Base-by-base conservation (phyloP, 1,140 invertebrate species). In the Rhopalosiphum maidis region DNA sequence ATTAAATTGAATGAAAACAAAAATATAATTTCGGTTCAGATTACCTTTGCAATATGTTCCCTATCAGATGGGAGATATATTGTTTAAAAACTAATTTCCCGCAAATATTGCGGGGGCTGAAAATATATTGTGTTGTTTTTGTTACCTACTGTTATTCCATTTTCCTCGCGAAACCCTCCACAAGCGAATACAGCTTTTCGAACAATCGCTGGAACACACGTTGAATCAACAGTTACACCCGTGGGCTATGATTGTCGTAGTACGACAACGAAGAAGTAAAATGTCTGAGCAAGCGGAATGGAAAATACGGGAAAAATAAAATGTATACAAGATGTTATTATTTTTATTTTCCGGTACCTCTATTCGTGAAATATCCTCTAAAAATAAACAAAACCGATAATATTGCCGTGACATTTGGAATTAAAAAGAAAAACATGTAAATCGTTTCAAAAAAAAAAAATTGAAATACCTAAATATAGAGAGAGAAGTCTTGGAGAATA, bases 1-100 rank as follows among this genome's bases (percentile, higher is more conserved):
- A 54, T 89, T 90, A 60, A 90, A 60, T 60, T 60, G 35, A 90
- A 60, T 90, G 35, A 90, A 90, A 90, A 60, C 54, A 30, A 23
- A 41, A 55, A 54, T 25, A 90, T 41, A 22, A 30, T 41, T 90
- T 41, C 37, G 37, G 23, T 60, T 11, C 7, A 41, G 35, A 90
- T 90, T 41, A 30, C 54, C 22, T 43, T 23, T 11, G 35, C n/a
- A 55, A 37, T 55, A 55, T 90, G 35, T 37, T 90, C 22, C 48
- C 6, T n/a, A 88, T 88, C 46, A 22, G 46, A 88, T 35, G 86
- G 21, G 37, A 83, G 21, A 86, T 86, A 25, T 22, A 88, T 51
- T 51, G 30, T 51, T 88, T 88, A 8, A n/a, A 22, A 88, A 88
- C 46, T 88, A 88, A 88, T 88, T 88, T 51, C 30, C 9, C 7